Evolutionary conservation across 1,140 invertebrate species (phyloP), one percentile per base, ranked within the genome.

Genomic region (Nasonia giraulti): DNA sequence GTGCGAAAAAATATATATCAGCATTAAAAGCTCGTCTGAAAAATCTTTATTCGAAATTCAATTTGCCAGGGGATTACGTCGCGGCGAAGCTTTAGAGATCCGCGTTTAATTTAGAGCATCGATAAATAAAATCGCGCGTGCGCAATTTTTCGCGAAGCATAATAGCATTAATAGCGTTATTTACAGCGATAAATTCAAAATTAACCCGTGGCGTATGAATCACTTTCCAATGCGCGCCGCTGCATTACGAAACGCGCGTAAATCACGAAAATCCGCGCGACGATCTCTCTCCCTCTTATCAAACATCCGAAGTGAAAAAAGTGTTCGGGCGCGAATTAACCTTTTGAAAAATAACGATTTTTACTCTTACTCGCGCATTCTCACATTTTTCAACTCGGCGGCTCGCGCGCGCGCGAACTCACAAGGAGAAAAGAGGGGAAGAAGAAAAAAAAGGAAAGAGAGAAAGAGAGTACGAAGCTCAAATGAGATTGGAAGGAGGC

Each of bases 401-500:
- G 23, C 40, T 44, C 27, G 27, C 27, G 27, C 27, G 23, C 40
- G 40, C 40, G 17, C 50, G 50, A n/a, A 62, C 7, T 62, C n/a
- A 8, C 20, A 20, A 5, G 55, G 17, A 62, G 20, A 62, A 7
- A 62, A n/a, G 17, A 14, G 14, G 11, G 2, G 47, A 73, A 17
- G 12, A 31, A n/a, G n/a, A 40, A 76, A n/a, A 40, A 40, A 76
- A 76, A 47, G 47, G 40, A 76, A 23, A 20, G 11, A 55, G 11
- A 55, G 50, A 8, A 44, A 44, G 37, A 8, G 37, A 40, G 40
- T 44, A 44, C 8, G 4, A 40, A 75, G 14, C 37, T 75, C 14
- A 44, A 75, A 75, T 75, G 74, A n/a, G 23, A 76, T 76, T 47
- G 44, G 11, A 47, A 55, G 33, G 74, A 11, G 74, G 74, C 44